A percentile compares a stretch with the other conserved stretches of the same genome.
Evolutionary conservation across 2,113 vertebrate species (phyloP).

Genomic region (Oenanthe oenanthe): DNA sequence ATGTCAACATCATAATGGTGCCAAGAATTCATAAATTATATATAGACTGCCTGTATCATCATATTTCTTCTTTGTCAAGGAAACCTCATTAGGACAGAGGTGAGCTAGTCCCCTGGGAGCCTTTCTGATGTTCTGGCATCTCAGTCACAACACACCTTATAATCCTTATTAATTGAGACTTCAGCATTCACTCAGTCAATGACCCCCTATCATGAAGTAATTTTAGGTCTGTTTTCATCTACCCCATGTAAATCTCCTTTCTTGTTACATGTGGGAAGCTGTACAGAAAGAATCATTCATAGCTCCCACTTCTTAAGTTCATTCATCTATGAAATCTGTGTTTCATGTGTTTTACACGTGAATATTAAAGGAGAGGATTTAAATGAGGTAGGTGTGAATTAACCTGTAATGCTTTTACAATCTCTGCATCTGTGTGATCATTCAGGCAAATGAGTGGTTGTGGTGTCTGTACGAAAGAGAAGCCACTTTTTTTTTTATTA

Average conservation of each 20-base stretch:
- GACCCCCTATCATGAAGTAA: not conserved
- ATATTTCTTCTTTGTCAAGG: not conserved
- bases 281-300: not conserved
- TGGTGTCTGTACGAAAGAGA: not conserved
- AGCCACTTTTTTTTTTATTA: not conserved
- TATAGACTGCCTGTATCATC: not conserved
- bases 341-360: constrained; percentile 2
- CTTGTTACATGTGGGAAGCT: not conserved
- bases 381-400: not conserved
- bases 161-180: constrained; percentile 24
- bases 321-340: not conserved
- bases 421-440: not conserved
- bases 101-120: not conserved
- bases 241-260: not conserved
- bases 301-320: not conserved
- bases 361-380: constrained; percentile 20
- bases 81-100: constrained; percentile 7
- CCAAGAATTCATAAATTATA: constrained; percentile 32
- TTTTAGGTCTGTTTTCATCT: not conserved
- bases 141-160: not conserved
- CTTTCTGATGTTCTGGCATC: constrained; percentile 22
- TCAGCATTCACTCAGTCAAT: not conserved
- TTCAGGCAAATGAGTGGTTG: not conserved
- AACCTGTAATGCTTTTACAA: not conserved
- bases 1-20: not conserved